Evolutionary conservation across 2,797 vertebrate species (phyloP).

Genomic region (Amazona ochrocephala): DNA sequence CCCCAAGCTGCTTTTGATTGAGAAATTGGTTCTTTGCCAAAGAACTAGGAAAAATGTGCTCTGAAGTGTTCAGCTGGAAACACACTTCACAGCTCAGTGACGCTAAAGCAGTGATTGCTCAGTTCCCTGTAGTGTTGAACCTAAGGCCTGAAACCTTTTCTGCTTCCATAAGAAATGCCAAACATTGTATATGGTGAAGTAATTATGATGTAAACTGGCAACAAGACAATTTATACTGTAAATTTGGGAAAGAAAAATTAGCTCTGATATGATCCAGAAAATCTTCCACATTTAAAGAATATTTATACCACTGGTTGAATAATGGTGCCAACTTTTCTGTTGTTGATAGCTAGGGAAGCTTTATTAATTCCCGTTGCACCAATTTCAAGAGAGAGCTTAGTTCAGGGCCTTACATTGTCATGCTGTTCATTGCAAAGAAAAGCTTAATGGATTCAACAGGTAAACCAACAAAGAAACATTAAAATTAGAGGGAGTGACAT

Average conservation of each 20-base stretch:
- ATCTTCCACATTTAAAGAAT: neutral
- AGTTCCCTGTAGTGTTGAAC: neutral
- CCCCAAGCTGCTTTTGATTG: too few relatives aligned
- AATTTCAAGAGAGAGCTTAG: neutral
- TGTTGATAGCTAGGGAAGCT: neutral
- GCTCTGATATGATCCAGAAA: neutral
- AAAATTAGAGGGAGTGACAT: neutral
- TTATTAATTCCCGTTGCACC: neutral
- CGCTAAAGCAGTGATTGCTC: neutral
- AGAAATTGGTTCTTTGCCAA: neutral
- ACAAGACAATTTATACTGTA: neutral
- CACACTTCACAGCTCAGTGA: neutral
- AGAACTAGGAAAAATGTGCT: neutral
- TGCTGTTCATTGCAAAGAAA: neutral
- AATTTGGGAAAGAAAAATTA: neutral
- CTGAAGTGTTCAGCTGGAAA: neutral
- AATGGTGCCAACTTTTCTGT: neutral
- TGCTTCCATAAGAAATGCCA: neutral
- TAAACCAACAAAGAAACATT: slow-evolving; percentile 2
- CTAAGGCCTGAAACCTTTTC: neutral
- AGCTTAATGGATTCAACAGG: slow-evolving; percentile 21
- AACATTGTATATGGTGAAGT: neutral
- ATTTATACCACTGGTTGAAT: neutral
- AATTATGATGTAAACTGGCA: slow-evolving; percentile 41
- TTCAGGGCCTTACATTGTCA: neutral